Conservation (phyloP, 2,113 vertebrate species). For the Pygoscelis adeliae region DNA sequence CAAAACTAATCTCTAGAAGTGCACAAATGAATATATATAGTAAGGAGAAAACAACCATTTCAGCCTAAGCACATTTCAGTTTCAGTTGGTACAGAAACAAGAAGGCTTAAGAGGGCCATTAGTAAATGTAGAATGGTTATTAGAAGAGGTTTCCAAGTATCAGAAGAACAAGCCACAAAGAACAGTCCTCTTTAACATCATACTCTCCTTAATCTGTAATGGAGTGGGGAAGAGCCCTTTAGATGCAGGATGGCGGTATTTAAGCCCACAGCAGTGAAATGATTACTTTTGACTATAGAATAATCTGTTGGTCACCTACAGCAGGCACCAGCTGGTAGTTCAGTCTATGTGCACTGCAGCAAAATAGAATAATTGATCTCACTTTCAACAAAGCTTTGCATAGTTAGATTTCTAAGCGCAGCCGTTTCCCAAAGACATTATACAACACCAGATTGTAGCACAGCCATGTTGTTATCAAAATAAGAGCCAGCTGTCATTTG, state of each 20-base stretch:
- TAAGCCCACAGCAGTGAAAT: neutral
- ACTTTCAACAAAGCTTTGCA: neutral
- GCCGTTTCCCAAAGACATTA: neutral
- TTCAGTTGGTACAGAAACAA: neutral
- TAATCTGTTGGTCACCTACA: neutral
- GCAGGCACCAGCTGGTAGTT: neutral
- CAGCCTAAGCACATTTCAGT: neutral
- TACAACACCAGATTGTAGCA: neutral
- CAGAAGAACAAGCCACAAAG: neutral
- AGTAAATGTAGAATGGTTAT: neutral
- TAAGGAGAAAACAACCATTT: neutral
- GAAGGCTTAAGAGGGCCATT: neutral
- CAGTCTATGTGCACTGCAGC: neutral
- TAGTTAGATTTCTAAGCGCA: neutral
- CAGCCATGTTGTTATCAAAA: neutral
- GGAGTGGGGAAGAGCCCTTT: neutral
- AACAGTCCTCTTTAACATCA: neutral
- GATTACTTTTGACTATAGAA: neutral
- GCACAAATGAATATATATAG: neutral
- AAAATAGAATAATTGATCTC: neutral
- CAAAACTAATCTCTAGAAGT: neutral
- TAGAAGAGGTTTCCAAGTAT: neutral
- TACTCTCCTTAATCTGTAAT: neutral
- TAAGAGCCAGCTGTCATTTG: conserved; percentile 16
- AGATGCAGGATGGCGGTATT: neutral